Evolutionary conservation across 1,140 invertebrate genomes (phyloP), one percentile per base, ranked within the genome.

Genomic region (Drosophila gunungcola): DNA sequence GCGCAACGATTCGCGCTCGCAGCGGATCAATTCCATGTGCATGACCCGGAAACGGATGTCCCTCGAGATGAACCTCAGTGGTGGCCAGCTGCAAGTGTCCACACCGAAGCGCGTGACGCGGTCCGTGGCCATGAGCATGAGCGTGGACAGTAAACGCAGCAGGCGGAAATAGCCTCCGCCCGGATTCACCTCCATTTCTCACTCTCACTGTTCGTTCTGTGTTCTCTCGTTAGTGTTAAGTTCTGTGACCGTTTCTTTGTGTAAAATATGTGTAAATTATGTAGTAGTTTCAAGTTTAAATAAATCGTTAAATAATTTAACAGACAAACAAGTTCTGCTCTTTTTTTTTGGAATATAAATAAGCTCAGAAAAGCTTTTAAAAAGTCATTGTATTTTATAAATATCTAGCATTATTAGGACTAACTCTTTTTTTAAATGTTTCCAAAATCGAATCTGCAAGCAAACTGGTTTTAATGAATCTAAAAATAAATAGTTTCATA

Each of bases 1-100:
- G 4, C 70, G 90, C 13, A 74, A 80, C n/a, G 68, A 85, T 4
- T 67, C 84, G 0, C 73, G 72, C 4, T 77, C 68, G 9, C 57
- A 77, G 60, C 52, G 65, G 1, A 51, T 79, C 6, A 70, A 25
- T 36, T 32, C 55, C 21, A 75, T 64, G 65, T 55, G 75, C 45
- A 80, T 91, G 55, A 88, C 89, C 41, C 74, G 89, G 1, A 91
- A 91, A 21, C 65, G 89, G 1, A 42, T 85, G 68, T 89, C 83
- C 4, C 65, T 76, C 4, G 88, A 91, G 43, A 45, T 88, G 43
- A 88, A 80, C 41, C 52, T 82, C 36, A 88, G 69, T 39, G 83
- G 72, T n/a, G 65, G 58, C 1, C 61, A 86, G 13, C 46, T 51
- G 2, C 85, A 73, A 16, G 16, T 60, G 34, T 63, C 83, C 16